Conservation (phyloP, 2,113 vertebrate genomes). For the Mobula hypostoma region DNA sequence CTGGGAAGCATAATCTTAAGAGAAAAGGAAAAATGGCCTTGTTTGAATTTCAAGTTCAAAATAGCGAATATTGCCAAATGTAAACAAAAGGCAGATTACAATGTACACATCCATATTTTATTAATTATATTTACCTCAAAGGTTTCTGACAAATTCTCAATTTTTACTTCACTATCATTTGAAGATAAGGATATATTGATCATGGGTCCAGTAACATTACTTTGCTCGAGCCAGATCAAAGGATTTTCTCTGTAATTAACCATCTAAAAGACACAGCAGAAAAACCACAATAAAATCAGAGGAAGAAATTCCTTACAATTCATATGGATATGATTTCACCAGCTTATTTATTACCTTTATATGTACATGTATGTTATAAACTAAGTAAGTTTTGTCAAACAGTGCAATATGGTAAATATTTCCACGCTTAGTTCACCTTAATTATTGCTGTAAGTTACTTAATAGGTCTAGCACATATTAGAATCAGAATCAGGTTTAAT, state of each 20-base stretch:
- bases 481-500: too few relatives aligned
- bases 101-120: neutral
- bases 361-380: neutral
- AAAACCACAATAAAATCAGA: neutral
- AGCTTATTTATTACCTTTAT: neutral
- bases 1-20: neutral
- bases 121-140: slow-evolving; percentile 13
- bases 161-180: neutral
- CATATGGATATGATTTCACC: neutral
- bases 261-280: neutral
- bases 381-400: neutral
- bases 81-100: neutral
- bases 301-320: neutral
- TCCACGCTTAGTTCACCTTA: neutral
- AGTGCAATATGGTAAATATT: neutral
- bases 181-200: slow-evolving; percentile 10
- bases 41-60: neutral
- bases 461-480: neutral
- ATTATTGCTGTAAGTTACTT: neutral
- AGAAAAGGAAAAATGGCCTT: neutral
- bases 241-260: slow-evolving; percentile 13
- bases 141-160: neutral
- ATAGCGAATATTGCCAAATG: neutral
- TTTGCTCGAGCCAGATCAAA: neutral
- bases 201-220: neutral